These are phyloP conservation scores for Eupithecia subfuscata DNA, from an alignment of 2,888 invertebrate genomes.

Conservation along the genomic window DNA sequence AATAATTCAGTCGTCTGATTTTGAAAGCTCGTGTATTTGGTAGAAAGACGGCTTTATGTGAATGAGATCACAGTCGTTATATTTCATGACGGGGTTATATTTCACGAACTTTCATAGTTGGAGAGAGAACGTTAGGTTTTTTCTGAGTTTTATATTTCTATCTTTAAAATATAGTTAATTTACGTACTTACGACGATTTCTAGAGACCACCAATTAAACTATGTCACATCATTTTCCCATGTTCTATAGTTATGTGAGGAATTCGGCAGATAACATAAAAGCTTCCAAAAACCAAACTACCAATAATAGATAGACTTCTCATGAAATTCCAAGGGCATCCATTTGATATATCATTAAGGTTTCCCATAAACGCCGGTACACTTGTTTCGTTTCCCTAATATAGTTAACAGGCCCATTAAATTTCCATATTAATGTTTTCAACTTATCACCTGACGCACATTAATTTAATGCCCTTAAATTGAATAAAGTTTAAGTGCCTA, in stretches of 20 bases:
- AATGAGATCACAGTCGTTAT: slow-evolving; percentile 13
- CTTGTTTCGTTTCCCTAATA: slow-evolving; percentile 46
- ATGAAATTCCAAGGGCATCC: slow-evolving; percentile 44
- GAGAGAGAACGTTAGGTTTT: neutral
- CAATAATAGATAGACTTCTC: slow-evolving; percentile 33
- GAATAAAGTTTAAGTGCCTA: neutral
- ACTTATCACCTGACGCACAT: neutral
- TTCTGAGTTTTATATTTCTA: neutral
- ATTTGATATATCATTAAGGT: slow-evolving; percentile 45
- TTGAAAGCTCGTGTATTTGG: neutral
- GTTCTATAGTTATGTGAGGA: slow-evolving; percentile 1
- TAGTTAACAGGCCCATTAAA: slow-evolving; percentile 38
- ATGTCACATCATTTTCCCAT: slow-evolving; percentile 2
- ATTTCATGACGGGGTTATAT: slow-evolving; percentile 22
- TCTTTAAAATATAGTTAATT: neutral
- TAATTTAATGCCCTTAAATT: neutral
- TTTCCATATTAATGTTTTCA: slow-evolving; percentile 40
- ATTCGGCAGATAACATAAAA: slow-evolving; percentile 31
- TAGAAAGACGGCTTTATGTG: neutral
- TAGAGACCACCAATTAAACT: neutral
- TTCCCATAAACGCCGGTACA: slow-evolving; percentile 35
- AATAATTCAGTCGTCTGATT: neutral
- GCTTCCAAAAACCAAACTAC: slow-evolving; percentile 21
- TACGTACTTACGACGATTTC: neutral
- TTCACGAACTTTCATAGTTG: slow-evolving; percentile 4